These are phyloP conservation scores for Selene dorsalis DNA, from an alignment of 2,797 vertebrate species.

Conservation along the genomic window DNA sequence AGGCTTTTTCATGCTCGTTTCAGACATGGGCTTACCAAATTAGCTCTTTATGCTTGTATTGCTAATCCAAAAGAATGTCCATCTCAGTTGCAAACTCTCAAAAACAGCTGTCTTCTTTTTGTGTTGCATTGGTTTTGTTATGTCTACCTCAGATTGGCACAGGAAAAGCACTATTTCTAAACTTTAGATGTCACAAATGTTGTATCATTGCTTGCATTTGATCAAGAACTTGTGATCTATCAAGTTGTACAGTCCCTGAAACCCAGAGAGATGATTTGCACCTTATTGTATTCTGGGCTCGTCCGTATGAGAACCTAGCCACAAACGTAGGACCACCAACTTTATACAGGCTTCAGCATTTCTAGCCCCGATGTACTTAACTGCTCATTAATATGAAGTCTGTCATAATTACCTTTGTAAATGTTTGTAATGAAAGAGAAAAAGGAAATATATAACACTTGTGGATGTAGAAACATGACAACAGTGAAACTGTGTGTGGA, in stretches of 20 bases:
- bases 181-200: constrained; percentile 47
- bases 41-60: constrained; percentile 32
- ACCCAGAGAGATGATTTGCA: constrained; percentile 68
- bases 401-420: constrained; percentile 78
- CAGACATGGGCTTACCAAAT: constrained; percentile 39
- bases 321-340: constrained; percentile 59
- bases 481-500: constrained; percentile 58
- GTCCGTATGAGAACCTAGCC: constrained; percentile 43
- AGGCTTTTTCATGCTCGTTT: constrained; percentile 49
- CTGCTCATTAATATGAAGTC: constrained; percentile 63
- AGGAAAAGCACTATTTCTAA: constrained; percentile 74
- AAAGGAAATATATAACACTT: constrained; percentile 61
- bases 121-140: constrained; percentile 67
- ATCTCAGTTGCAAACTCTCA: constrained; percentile 51
- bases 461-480: constrained; percentile 64
- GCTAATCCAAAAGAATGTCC: constrained; percentile 49
- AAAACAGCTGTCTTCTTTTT: constrained; percentile 45
- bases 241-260: constrained; percentile 61
- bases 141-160: constrained; percentile 82
- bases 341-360: constrained; percentile 67
- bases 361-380: constrained; percentile 53
- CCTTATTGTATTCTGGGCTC: constrained; percentile 68
- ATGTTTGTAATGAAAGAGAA: constrained; percentile 74
- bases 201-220: constrained; percentile 43
- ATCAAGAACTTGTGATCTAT: constrained; percentile 47